These are phyloP conservation scores for human (Homo sapiens) DNA, from an alignment of 2,113 vertebrate species.

Conservation along the genomic window DNA sequence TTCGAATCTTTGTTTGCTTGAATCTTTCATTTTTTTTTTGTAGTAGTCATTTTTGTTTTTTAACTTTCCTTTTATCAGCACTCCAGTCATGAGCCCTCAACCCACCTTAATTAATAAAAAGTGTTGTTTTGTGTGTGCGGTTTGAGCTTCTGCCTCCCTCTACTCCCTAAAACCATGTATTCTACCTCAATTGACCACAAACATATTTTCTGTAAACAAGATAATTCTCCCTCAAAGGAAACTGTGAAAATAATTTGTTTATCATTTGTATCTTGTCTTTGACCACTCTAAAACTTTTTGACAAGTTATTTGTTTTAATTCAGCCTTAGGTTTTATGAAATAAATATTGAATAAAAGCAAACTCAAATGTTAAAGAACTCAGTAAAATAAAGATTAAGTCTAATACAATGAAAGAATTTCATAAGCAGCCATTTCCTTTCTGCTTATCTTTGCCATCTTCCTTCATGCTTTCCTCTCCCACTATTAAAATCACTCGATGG, in stretches of 20 bases:
- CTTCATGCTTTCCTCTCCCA: not conserved
- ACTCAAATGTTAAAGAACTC: conserved; percentile 10
- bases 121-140: fast-evolving
- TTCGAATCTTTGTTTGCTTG: not conserved
- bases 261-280: not conserved
- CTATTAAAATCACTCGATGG: not conserved
- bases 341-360: not conserved
- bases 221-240: not conserved
- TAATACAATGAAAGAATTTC: not conserved
- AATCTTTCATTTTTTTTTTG: too few relatives aligned
- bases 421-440: not conserved
- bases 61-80: not conserved
- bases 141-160: not conserved
- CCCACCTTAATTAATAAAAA: not conserved
- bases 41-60: not conserved
- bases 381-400: not conserved
- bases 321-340: not conserved
- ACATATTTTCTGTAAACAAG: not conserved
- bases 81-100: not conserved
- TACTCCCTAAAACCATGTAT: not conserved
- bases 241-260: not conserved
- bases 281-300: not conserved
- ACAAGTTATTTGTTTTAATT: not conserved
- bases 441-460: not conserved
- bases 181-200: not conserved